Evolutionary conservation across 2,113 vertebrate species (phyloP).

Genomic region (Craseonycteris thonglongyai): DNA sequence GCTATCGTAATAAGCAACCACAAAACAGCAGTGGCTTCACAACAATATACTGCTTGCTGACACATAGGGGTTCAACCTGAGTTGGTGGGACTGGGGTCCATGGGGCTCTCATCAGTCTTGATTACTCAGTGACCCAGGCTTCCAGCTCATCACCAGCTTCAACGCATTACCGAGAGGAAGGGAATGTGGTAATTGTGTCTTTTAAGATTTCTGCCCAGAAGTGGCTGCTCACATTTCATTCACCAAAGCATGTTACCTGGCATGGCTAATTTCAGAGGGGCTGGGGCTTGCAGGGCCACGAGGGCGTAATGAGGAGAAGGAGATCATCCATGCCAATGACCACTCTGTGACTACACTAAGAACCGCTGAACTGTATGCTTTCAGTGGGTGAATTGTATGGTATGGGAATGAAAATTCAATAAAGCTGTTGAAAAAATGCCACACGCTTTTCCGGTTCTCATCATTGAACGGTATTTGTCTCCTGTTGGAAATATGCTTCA

Average conservation of each 20-base stretch:
- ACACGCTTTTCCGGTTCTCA: background rate
- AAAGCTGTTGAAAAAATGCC: background rate
- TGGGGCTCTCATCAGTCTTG: background rate
- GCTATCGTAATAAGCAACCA: background rate
- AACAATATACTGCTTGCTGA: background rate
- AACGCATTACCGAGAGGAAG: background rate
- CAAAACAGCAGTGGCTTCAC: background rate
- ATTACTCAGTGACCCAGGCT: background rate
- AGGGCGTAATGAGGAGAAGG: background rate
- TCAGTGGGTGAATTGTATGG: background rate
- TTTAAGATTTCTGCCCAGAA: background rate
- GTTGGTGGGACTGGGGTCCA: fast-evolving
- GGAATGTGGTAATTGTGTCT: background rate
- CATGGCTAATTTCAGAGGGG: background rate
- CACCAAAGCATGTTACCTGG: background rate
- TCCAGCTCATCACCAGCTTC: background rate
- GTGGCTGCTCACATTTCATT: background rate
- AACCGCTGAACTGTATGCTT: background rate
- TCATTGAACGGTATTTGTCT: background rate
- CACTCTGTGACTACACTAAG: background rate
- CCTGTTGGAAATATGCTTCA: background rate
- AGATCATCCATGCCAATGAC: background rate
- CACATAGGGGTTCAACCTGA: background rate
- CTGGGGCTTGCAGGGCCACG: background rate
- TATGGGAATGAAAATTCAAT: background rate